Evolutionary conservation across 2,113 vertebrate species (phyloP), one percentile per base, ranked within the genome.

Genomic region (Actenoides hombroni): DNA sequence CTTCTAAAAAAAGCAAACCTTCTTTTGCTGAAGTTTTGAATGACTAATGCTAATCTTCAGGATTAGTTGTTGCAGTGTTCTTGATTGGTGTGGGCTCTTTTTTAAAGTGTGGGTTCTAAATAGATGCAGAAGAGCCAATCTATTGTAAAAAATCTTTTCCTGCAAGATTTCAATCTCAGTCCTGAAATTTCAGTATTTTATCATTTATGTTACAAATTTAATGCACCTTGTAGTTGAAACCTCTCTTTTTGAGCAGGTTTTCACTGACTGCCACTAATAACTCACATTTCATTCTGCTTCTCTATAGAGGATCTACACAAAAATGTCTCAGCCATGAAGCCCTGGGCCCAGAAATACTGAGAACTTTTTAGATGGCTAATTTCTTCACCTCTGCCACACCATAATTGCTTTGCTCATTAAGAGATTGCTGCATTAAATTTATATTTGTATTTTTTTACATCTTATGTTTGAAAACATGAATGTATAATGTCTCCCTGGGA

Each of bases 401-500:
- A 49, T 91, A 96, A 96, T 96, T 86, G 76, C 83, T 97, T 95
- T 84, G 61, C 81, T 95, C 92, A 79, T 95, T 94, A 67, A 90
- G 95, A 97, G 81, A 95, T 83, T 78, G 39, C 81, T 88, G 54
- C 86, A 89, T 94, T 88, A 91, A 91, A 86, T 94, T 97, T 97
- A 71, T 96, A 95, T 97, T 97, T 97, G 90, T 98, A 69, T 87
- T 94, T 97, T 96, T 93, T 92, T 74, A 78, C 75, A 89, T 96
- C 89, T 96, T 96, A 65, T 94, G 91, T 97, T 97, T 97, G 97
- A 91, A 97, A 97, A 98, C 94, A 95, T 91, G 97, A 97, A 98
- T 97, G 82, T 94, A 33, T 97, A 97, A 98, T 98, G 93, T 97
- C 97, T 98, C 97, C 73, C 90, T 96, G 97, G 97, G 96, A 97